A percentile compares a stretch with the other conserved stretches of the same genome.
These are phyloP conservation scores for Belonocnema kinseyi DNA, from an alignment of 1,140 invertebrate species.

Conservation along the genomic window DNA sequence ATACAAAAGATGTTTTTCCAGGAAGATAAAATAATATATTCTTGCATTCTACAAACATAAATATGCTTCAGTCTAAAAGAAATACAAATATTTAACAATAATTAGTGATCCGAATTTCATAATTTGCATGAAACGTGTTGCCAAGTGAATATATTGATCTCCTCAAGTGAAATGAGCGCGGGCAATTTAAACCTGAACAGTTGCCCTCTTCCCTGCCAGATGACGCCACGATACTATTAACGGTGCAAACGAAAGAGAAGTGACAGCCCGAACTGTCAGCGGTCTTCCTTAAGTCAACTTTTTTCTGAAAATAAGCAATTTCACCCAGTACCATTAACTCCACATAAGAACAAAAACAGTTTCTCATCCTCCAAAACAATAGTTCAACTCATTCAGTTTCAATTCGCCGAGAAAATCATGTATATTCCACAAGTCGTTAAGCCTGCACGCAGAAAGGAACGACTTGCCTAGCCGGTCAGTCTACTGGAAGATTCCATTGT, in stretches of 20 bases:
- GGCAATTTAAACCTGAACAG: too few species aligned
- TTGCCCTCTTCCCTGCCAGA: slow-evolving; percentile 36
- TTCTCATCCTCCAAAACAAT: not conserved
- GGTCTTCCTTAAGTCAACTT: slow-evolving; percentile 47
- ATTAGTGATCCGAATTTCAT: too few species aligned
- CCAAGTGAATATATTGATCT: too few species aligned
- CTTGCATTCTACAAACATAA: too few species aligned
- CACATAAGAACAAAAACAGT: not conserved
- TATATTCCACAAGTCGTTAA: slow-evolving; percentile 52
- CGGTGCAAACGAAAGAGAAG: slow-evolving; percentile 39
- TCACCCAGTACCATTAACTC: not conserved
- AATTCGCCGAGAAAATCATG: slow-evolving; percentile 40
- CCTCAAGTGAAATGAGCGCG: too few species aligned
- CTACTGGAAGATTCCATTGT: slow-evolving; percentile 75
- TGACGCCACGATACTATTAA: slow-evolving; percentile 43
- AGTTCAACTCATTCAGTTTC: slow-evolving; percentile 18
- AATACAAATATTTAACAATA: too few species aligned
- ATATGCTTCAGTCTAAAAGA: too few species aligned
- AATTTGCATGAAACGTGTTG: too few species aligned
- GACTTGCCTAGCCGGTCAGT: slow-evolving; percentile 70
- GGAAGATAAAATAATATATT: too few species aligned
- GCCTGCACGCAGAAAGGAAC: slow-evolving; percentile 69
- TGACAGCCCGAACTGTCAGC: slow-evolving; percentile 65
- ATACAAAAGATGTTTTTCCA: too few species aligned
- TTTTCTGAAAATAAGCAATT: slow-evolving; percentile 56